Evolutionary conservation across 2,888 invertebrate genomes (phyloP), one percentile per base, ranked within the genome.

Genomic region (Drosophila longiperda): DNA sequence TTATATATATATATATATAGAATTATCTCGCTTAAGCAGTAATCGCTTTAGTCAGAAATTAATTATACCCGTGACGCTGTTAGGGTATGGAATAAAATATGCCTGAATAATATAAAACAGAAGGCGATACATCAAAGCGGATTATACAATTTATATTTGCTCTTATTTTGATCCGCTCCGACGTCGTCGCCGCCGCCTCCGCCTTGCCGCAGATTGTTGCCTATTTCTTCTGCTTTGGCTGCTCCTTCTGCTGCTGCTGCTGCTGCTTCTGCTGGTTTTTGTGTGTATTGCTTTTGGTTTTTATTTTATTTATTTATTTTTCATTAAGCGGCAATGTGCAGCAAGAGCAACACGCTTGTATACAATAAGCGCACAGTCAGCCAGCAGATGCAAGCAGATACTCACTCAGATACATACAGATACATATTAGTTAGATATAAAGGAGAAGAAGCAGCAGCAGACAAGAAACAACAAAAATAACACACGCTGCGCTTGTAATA

Each of bases 121-220:
- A 88, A 90, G 89, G 89, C 87, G 90, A 90, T 87, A 87, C 90
- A 87, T 87, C 87, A 87, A 87, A 87, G 87, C 78, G 90, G 87
- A 87, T 87, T 87, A 87, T 83, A 82, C 85, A 86, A 78, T 87
- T 87, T 89, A 89, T 87, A 87, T 78, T 75, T 82, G 73, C 74
- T 75, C 71, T 83, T 83, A 83, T 88, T 88, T 79, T 71, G 80
- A 72, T 74, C 45, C 61, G 54, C 40, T 74, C 45, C 61, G 54
- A 33, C 26, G 63, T 26, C 11, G 42, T 42, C 23, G 45, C 45
- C 45, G 62, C 33, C 17, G 38, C 48, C 58, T 49, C 17, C 48
- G 63, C 6, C 20, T 5, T n/a, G 40, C 40, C 64, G 34, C 52
- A 66, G 45, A 26, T 53, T 64, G 33, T 26, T n/a, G 33, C 50